Evolutionary conservation across 2,113 vertebrate genomes (phyloP).

Genomic region (Zeus faber): DNA sequence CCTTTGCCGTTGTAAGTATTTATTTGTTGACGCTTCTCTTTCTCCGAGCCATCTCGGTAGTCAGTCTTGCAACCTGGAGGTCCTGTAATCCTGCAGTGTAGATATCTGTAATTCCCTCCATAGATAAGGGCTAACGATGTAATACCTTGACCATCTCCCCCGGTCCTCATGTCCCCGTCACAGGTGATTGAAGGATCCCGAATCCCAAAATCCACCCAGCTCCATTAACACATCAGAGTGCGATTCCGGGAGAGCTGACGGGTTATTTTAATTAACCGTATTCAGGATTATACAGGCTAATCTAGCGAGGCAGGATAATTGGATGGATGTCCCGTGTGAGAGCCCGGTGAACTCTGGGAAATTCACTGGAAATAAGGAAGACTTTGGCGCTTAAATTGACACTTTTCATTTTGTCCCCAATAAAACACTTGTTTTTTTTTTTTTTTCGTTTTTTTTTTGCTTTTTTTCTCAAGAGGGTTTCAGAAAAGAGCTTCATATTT

Average conservation of each 20-base stretch:
- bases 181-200: conserved; percentile 25
- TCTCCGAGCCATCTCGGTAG: not conserved
- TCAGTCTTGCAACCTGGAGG: not conserved
- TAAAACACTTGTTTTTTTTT: too few species aligned
- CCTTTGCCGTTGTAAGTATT: conserved; percentile 69
- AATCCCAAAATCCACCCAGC: conserved; percentile 23
- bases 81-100: too few species aligned
- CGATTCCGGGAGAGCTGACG: conserved; percentile 52
- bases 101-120: not conserved
- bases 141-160: conserved; percentile 6
- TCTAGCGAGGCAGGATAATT: conserved; percentile 69
- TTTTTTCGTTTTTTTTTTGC: too few species aligned
- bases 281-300: conserved; percentile 75
- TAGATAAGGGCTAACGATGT: not conserved
- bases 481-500: too few species aligned
- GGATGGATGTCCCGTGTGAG: conserved; percentile 71
- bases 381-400: conserved; percentile 64
- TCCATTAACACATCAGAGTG: conserved; percentile 54
- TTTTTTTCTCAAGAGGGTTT: too few species aligned
- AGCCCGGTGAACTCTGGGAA: conserved; percentile 62
- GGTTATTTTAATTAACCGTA: conserved; percentile 74
- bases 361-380: conserved; percentile 68
- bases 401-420: too few species aligned
- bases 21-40: conserved; percentile 17
- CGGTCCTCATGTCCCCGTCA: conserved; percentile 25